A percentile compares a stretch with the other conserved stretches of the same genome.
Evolutionary conservation across 2,113 vertebrate genomes (phyloP).

Genomic region (Poeciliopsis prolifica): DNA sequence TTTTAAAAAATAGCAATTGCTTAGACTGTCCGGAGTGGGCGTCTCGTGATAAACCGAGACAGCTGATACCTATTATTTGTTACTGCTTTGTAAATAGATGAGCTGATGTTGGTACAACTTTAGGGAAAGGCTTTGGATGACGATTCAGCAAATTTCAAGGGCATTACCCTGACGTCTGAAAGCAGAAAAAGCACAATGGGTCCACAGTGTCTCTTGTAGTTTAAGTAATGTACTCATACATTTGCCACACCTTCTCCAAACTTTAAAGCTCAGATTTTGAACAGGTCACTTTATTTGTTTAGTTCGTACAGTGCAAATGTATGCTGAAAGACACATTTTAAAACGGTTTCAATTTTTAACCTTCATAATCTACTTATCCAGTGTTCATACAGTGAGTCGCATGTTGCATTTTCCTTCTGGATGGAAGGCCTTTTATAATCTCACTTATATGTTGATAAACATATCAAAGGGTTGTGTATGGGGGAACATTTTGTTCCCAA

Average conservation of each 20-base stretch:
- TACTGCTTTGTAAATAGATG: not conserved
- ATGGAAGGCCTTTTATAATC: not conserved
- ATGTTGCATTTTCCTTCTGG: not conserved
- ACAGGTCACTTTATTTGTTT: not conserved
- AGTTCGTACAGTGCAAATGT: not conserved
- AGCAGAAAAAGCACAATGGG: not conserved
- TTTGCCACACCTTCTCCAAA: not conserved
- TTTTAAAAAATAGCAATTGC: not conserved
- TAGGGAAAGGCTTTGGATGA: not conserved
- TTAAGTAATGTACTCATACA: not conserved
- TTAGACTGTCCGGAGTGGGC: not conserved
- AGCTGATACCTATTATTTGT: not conserved
- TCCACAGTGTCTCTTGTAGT: not conserved
- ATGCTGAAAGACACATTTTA: not conserved
- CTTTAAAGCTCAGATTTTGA: too few species aligned
- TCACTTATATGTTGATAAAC: not conserved
- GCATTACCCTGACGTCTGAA: not conserved
- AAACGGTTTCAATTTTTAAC: not conserved
- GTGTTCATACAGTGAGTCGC: not conserved
- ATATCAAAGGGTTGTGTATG: not conserved
- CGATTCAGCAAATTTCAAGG: not conserved
- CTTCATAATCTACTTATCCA: not conserved
- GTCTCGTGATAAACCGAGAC: not conserved
- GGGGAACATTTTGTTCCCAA: not conserved
- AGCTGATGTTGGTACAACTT: not conserved